Base-by-base conservation (phyloP, 2,113 vertebrate species). In the Prietella phreatophila region DNA sequence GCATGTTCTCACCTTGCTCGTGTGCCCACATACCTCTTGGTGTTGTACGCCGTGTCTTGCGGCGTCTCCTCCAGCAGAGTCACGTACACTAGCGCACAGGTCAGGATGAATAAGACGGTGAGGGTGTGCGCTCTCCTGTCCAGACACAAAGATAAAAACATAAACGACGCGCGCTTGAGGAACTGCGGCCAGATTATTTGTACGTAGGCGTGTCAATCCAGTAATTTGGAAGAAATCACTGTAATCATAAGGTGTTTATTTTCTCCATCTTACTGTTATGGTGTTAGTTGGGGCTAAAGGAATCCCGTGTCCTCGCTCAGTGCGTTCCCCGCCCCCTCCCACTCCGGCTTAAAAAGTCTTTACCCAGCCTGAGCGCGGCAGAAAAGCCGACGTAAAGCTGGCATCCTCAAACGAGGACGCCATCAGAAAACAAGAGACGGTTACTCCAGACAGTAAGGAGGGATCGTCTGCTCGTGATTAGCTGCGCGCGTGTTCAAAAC, bases 31-130 rank as follows among this genome's bases (percentile, higher is more conserved):
- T 90, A 99, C 98, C 98, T 97, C 92, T 99, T 99, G 7, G 97
- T 97, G 91, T 99, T 99, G 93, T 97, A 99, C 86, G 98, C 95
- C 0, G 98, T 99, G 90, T 99, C 97, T 88, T 97, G 97, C 0
- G 98, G 98, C 0, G 98, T 99, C 92, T 99, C 98, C 81, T 99
- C 98, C 92, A 99, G 93, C 85, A 99, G 92, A 0, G 98, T 99
- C 88, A 99, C 96, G 17, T 99, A 99, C 89, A 97, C 98, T 79
- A 99, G 93, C 0, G 96, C 96, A 71, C 98, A 99, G 0, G 98
- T 99, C 85, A 99, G 96, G 89, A 97, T 98, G 93, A 99, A 99
- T 55, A 99, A 92, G 87, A 99, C 98, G 0, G 97, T 99, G 65
- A 99, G 89, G 10, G 98, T 99, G 88, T 99, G 98, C 47, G 97